Evolutionary conservation across 2,888 invertebrate genomes (phyloP), one percentile per base, ranked within the genome.

Genomic region (Cephus pulcher): DNA sequence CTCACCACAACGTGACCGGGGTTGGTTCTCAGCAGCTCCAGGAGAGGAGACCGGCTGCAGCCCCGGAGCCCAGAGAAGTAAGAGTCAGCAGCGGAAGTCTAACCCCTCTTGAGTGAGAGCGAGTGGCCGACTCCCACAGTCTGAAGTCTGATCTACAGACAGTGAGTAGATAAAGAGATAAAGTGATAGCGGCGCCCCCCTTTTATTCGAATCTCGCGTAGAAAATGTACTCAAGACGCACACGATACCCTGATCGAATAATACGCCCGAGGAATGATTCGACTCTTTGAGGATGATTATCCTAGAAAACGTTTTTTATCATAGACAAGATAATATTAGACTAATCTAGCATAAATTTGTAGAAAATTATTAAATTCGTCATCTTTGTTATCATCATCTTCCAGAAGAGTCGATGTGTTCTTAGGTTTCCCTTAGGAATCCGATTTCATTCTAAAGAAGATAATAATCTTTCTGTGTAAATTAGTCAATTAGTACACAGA

Each of bases 21-120:
- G 82, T 81, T 80, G 81, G 76, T 82, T 82, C 78, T 83, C 88
- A 86, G 75, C 83, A 84, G 75, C 79, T 86, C n/a, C 87, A 85
- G 81, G 91, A 91, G 69, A 86, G 91, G 81, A 89, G 91, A 87
- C 88, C 91, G 1, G 88, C 87, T 15, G 89, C 86, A 80, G 87
- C 92, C 82, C 93, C 93, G 84, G 93, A 93, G 89, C 90, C 92
- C 81, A 92, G 92, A 90, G 93, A 93, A 91, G 92, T 93, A 91
- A 92, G 91, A 91, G 90, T 90, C 87, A 89, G 89, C 90, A 90
- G 89, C 86, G 91, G 91, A 88, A 91, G 90, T 91, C 91, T 91
- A 89, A 91, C 90, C 86, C 91, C 90, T 90, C 89, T 89, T 87
- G 91, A 91, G 89, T 91, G 91, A 90, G 86, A 88, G 87, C 90